These are phyloP conservation scores for Drosophila stalkeri DNA, from an alignment of 2,888 invertebrate genomes.

Conservation along the genomic window DNA sequence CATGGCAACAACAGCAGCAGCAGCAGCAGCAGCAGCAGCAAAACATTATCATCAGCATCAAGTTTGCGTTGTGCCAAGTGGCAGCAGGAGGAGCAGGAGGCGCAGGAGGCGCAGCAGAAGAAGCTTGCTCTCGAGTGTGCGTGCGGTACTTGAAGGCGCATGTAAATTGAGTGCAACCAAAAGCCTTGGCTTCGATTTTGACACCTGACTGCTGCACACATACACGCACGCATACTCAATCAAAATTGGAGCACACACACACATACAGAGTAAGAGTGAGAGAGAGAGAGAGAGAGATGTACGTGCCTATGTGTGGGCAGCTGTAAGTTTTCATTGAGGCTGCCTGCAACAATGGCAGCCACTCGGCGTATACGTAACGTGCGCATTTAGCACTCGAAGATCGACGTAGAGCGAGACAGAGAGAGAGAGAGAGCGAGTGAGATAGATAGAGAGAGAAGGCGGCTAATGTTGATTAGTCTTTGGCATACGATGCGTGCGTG, in stretches of 20 bases:
- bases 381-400: conserved; percentile 36
- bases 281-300: not conserved
- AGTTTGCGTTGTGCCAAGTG: conserved; percentile 32
- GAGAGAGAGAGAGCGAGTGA: not conserved
- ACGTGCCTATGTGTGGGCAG: conserved; percentile 23
- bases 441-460: not conserved
- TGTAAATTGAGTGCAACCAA: conserved; percentile 50
- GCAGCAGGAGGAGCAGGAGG: conserved; percentile 22
- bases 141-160: conserved; percentile 38
- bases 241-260: conserved; percentile 33
- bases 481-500: not conserved
- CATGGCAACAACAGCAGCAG: conserved; percentile 25
- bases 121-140: conserved; percentile 30
- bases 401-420: not conserved
- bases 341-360: conserved; percentile 24
- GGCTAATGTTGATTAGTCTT: conserved; percentile 24
- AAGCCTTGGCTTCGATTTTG: conserved; percentile 60
- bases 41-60: conserved; percentile 33
- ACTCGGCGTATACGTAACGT: conserved; percentile 50
- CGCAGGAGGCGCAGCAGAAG: not conserved
- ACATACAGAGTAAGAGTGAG: not conserved
- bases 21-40: conserved; percentile 12
- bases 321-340: conserved; percentile 30
- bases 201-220: conserved; percentile 45
- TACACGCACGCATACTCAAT: conserved; percentile 1